Base-by-base conservation (phyloP, 2,113 vertebrate genomes). In the Chionomys nivalis region DNA sequence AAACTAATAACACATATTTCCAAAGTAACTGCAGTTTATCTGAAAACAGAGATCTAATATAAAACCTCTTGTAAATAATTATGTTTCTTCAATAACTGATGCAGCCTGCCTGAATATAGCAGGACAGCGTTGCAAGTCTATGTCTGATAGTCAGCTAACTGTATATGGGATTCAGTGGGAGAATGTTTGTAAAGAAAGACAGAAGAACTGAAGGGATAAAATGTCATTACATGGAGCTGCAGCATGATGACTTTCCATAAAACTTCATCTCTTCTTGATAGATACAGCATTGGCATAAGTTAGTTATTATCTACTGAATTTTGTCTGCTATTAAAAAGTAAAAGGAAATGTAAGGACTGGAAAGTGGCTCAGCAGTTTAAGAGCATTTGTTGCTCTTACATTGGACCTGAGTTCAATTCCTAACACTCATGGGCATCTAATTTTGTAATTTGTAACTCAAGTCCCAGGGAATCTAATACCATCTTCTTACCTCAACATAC, bases 1-100 rank as follows among this genome's bases (percentile, higher is more conserved):
- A 89, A 73, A 91, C 81, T 7, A 21, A 83, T 86, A 76, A 89
- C 28, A 89, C 13, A 1, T 58, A 55, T 79, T 90, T 85, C 58
- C 82, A 90, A 95, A 97, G 73, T 91, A 65, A 91, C n/a, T 92
- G 7, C 68, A 88, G 21, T 23, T 90, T 39, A 82, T 83, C 44
- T 87, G 61, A 77, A 91, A 96, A 78, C 24, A 89, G 95, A 82
- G n/a, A 61, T 87, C 14, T 75, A 93, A 75, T 91, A 73, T 70
- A 91, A 55, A 52, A 52, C 52, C 52, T 52, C 13, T 14, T 52
- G 52, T 49, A 89, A 77, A 79, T 89, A 94, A 23, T 68, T 66
- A 33, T 49, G 31, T 78, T 94, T 83, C 75, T 77, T 16, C 5
- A 72, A 31, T 91, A 79, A 86, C 42, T 91, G 42, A 14, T 44